Conservation (phyloP, 2,888 invertebrate genomes). For the Brachyopa scutellaris region DNA sequence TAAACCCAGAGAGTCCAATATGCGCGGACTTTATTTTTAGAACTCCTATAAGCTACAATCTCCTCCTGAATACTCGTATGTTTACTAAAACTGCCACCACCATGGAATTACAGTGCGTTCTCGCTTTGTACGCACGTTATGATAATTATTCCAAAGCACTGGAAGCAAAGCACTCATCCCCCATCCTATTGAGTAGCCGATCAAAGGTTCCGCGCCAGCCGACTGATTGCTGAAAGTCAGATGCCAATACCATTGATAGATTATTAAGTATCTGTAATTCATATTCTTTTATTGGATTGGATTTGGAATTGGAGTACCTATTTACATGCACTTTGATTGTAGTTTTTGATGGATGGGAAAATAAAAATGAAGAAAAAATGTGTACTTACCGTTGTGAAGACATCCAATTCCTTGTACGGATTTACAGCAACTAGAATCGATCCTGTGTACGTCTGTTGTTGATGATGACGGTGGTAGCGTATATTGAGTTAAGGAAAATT, state of each 20-base stretch:
- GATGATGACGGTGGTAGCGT: constrained; percentile 82
- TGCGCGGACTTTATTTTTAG: constrained; percentile 59
- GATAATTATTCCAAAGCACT: constrained; percentile 31
- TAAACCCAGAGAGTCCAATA: constrained; percentile 50
- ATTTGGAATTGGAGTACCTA: constrained; percentile 4
- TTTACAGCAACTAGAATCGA: constrained; percentile 96
- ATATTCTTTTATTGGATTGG: constrained; percentile 17
- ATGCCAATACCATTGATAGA: constrained; percentile 11
- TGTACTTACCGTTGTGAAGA: constrained; percentile 91
- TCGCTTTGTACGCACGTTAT: constrained; percentile 33
- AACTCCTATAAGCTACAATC: constrained; percentile 38
- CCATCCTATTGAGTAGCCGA: constrained; percentile 6
- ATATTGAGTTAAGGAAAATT: constrained; percentile 84
- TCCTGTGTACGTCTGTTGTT: constrained; percentile 93
- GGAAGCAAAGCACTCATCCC: constrained; percentile 8
- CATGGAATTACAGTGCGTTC: constrained; percentile 33
- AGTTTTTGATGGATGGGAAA: constrained; percentile 35
- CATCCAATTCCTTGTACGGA: constrained; percentile 95
- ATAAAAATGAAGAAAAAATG: constrained; percentile 21
- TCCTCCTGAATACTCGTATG: constrained; percentile 21
- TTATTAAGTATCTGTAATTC: constrained; percentile 49
- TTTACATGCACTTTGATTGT: constrained; percentile 26
- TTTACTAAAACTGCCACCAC: constrained; percentile 4
- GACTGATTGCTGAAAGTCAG: constrained; percentile 40
- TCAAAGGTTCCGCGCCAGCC: constrained; percentile 59